Percentiles rank a stretch among this genome's conserved stretches.
Evolutionary conservation across 2,797 vertebrate genomes (phyloP).

Genomic region (Gymnocypris eckloni): DNA sequence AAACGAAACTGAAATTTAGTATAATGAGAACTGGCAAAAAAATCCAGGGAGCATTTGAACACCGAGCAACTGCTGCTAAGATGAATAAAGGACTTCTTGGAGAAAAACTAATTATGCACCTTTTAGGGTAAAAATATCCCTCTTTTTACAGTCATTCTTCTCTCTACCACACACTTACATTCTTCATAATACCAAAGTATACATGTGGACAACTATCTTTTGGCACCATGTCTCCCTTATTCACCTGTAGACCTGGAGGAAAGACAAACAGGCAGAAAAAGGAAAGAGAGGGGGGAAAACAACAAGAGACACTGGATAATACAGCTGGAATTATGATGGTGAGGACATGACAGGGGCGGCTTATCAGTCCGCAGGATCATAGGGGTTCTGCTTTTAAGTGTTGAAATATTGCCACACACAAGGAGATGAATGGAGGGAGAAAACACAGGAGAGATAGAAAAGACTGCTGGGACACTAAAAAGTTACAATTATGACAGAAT

Average conservation of each 20-base stretch:
- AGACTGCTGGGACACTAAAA: slow-evolving; percentile 4
- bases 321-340: slow-evolving; percentile 42
- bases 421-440: neutral
- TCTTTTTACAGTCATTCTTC: neutral
- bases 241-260: slow-evolving; percentile 7
- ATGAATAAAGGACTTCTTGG: neutral
- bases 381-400: slow-evolving; percentile 53
- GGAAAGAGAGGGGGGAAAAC: neutral
- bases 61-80: neutral
- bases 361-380: slow-evolving; percentile 58
- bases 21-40: neutral
- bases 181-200: slow-evolving; percentile 8
- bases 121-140: neutral
- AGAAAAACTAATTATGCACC: neutral
- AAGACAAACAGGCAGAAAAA: neutral
- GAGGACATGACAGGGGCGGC: slow-evolving; percentile 53
- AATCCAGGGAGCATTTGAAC: neutral
- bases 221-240: slow-evolving; percentile 3
- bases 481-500: neutral
- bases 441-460: slow-evolving; percentile 11
- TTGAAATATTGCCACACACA: slow-evolving; percentile 48
- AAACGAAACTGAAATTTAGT: neutral
- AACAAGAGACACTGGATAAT: slow-evolving; percentile 23
- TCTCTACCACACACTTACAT: slow-evolving; percentile 14
- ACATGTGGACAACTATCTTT: slow-evolving; percentile 24